Evolutionary conservation across 35 echinoderm and acorn worm genomes (phyloP).

Genomic region (Heliocidaris tuberculata): DNA sequence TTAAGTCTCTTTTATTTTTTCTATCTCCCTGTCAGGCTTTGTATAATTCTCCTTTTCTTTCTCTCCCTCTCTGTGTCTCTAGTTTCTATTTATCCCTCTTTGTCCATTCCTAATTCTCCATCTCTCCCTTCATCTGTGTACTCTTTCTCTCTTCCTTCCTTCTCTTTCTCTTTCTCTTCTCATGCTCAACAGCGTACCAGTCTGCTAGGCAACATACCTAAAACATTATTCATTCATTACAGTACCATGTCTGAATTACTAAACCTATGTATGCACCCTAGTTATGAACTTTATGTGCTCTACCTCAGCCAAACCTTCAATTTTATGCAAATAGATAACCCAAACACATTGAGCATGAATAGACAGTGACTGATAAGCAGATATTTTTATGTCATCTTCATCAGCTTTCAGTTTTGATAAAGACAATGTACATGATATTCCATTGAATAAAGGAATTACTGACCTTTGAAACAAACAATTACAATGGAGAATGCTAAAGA

Average conservation of each 20-base stretch:
- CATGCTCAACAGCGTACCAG: not conserved
- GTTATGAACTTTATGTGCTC: no score
- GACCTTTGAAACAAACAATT: not conserved
- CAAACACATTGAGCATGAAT: no score
- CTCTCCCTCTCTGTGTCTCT: not conserved
- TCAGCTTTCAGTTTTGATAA: not conserved
- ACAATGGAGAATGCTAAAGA: not conserved
- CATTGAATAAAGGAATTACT: not conserved
- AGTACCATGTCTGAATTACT: no score
- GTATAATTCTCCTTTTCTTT: not conserved
- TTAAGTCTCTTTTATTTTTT: no score
- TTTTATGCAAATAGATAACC: no score
- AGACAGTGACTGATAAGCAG: no score
- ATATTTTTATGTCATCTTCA: no score
- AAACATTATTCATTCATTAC: no score
- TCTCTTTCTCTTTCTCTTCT: not conserved
- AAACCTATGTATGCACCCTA: no score
- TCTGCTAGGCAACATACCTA: no score
- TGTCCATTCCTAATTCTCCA: not conserved
- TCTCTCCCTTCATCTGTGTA: not conserved
- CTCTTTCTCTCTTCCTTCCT: not conserved
- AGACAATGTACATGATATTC: not conserved
- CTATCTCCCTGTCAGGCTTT: not conserved
- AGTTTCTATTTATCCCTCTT: not conserved
- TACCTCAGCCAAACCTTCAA: no score